Base-by-base conservation (phyloP, 64 coral and sea anemone genomes). In the Montipora efflorescens region DNA sequence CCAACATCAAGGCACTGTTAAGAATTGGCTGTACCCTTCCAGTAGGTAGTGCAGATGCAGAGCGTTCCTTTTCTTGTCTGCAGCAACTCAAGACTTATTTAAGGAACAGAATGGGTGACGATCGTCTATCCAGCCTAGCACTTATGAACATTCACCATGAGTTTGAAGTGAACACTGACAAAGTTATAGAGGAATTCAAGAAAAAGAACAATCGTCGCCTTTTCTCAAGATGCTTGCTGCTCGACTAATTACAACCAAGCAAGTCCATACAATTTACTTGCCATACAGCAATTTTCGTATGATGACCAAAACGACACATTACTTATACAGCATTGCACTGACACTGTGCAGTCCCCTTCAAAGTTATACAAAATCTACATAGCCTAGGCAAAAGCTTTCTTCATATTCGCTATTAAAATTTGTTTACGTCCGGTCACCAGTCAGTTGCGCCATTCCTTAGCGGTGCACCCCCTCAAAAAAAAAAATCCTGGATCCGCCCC, bases 21-120 rank as follows among this genome's bases (percentile, higher is more conserved):
- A 79, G 76, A 74, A 95, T 95, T 72, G 87, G 46, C 14, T 95
- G 93, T 67, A 95, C 88, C 47, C 90, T 90, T 75, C 93, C 88
- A 90, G 93, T 88, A 43, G 90, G 87, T 44, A 90, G 78, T 79
- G 87, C 53, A 64, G 72, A 95, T 77, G 69, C 19, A 36, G 77
- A 89, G 77, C 76, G 87, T 18, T 73, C 70, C 67, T 53, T 76
- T 64, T 90, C 79, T 77, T 84, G 77, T 55, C 46, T 90, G 80
- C 81, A 76, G 47, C 78, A 47, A 58, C 18, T 95, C n/a, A 84
- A 90, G 48, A 89, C 67, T 28, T 90, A 90, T 70, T 53, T 90
- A 73, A 80, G 70, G 84, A 59, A 79, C 10, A 89, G 78, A 25
- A 95, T 90, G 87, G 73, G 50, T 1, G 76, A 83, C 11, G 87